Conservation (phyloP, 2,113 vertebrate genomes). For the Cyanistes caeruleus region DNA sequence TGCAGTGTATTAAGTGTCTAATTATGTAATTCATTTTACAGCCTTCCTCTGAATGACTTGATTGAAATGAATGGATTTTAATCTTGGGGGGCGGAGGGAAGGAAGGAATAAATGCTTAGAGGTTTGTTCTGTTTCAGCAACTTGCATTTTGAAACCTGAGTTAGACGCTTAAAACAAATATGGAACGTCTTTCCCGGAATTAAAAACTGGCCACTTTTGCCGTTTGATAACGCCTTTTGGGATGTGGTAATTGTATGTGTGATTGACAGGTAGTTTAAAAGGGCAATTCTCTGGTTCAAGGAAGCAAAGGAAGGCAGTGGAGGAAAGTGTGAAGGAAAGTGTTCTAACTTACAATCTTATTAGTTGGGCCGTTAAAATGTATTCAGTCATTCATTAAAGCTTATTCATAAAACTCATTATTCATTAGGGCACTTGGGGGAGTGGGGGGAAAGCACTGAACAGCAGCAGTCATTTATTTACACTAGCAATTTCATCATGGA, state of each 20-base stretch:
- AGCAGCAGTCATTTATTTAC: constrained; percentile 25
- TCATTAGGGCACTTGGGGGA: constrained; percentile 31
- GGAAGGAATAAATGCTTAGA: not conserved
- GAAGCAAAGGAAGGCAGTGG: not conserved
- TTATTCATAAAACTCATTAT: constrained; percentile 51
- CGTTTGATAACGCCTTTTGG: not conserved
- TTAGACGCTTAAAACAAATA: not conserved
- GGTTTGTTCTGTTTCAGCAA: not conserved
- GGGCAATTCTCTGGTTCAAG: not conserved
- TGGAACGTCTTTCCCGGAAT: not conserved
- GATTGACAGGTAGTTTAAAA: not conserved
- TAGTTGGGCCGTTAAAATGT: constrained; percentile 14
- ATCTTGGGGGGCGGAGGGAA: not conserved
- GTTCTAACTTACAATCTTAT: not conserved
- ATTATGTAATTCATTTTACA: constrained; percentile 71
- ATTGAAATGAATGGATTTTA: constrained; percentile 67
- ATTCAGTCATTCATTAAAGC: constrained; percentile 50
- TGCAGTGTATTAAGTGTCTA: constrained; percentile 69
- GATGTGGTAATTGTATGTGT: not conserved
- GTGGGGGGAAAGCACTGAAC: not conserved
- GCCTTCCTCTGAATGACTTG: constrained; percentile 59
- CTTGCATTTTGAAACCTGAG: not conserved
- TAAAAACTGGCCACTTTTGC: not conserved
- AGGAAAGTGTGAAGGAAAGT: not conserved
- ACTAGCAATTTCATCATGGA: not conserved